phyloP scores from a whole-genome alignment of 2,888 invertebrate genomes.

The Polyploca ridens region DNA sequence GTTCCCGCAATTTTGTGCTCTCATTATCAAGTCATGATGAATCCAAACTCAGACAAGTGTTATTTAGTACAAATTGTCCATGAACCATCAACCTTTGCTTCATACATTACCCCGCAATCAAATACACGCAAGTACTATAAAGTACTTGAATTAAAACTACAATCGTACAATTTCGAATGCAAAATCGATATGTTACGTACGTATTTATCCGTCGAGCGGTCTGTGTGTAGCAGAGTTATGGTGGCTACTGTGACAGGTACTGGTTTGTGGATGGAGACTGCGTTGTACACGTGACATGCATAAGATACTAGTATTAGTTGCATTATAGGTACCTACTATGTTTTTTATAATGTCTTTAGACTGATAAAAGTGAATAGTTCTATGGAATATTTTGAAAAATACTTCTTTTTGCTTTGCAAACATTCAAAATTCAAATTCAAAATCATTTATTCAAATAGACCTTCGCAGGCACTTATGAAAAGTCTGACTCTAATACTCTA shows the following conservation, averaged over 20 bases:
- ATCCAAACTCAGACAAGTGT: not conserved
- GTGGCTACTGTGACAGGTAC: conserved; percentile 23
- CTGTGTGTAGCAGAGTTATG: conserved; percentile 30
- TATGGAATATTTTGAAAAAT: too few relatives aligned
- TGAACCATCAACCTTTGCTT: conserved; percentile 3
- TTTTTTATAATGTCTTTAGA: too few relatives aligned
- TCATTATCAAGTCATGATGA: not conserved
- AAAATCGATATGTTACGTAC: conserved; percentile 28
- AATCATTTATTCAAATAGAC: too few relatives aligned
- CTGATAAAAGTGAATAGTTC: too few relatives aligned
- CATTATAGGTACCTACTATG: too few relatives aligned
- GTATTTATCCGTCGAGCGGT: conserved; percentile 32
- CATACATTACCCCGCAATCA: conserved; percentile 25
- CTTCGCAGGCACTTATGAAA: too few relatives aligned
- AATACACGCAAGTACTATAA: conserved; percentile 28
- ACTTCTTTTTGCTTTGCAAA: too few relatives aligned
- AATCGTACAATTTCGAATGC: conserved; percentile 25
- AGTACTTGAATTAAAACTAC: conserved; percentile 34
- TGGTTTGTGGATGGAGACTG: conserved; percentile 8
- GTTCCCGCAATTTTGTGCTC: too few relatives aligned
- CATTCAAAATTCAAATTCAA: too few relatives aligned
- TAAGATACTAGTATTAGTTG: not conserved
- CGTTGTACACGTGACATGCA: not conserved
- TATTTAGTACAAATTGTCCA: not conserved
- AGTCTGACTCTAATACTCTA: too few relatives aligned